Evolutionary conservation across 1,140 invertebrate species (phyloP), one percentile per base, ranked within the genome.

Genomic region (Chionoecetes opilio): DNA sequence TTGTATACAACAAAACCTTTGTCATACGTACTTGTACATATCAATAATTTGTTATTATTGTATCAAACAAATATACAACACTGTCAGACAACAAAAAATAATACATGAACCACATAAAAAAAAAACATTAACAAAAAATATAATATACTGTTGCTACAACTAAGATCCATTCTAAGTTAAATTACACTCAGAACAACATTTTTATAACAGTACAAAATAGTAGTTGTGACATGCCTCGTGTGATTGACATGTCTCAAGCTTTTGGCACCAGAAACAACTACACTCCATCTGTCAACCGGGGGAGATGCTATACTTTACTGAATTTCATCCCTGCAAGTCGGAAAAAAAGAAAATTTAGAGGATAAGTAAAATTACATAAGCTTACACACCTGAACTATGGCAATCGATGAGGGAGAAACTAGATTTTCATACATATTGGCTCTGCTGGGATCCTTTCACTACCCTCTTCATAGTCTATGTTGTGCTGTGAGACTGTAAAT

Each of bases 261-360:
- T 96, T 94, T 93, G 92, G 90, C 93, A 96, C 91, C 93, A 96
- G 85, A 93, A 38, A 94, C 89, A 82, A 88, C 41, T 84, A 86
- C 41, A 38, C 86, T 82, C 85, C 29, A 21, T 92, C 86, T 37
- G 21, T 94, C 85, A 2, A 63, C 53, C 85, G n/a, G 26, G 29
- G 21, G n/a, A 17, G 53, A 37, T 82, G 82, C 90, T 95, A 96
- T 90, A 96, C 96, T 91, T 96, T 96, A 93, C 96, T 96, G 96
- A 96, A 96, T 91, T 96, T 96, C 94, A 96, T 95, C 84, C 96
- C 96, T 96, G 95, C n/a, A 91, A 96, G 53, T 26, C 14, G n/a
- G n/a, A 41, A 37, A 86, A 82, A 87, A 32, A 94, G 11, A 92
- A 9, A 89, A 38, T 91, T 63, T 9, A 63, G 26, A 63, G 8